These are phyloP conservation scores for Eolophus roseicapilla DNA, from an alignment of 2,113 vertebrate species.

Conservation along the genomic window DNA sequence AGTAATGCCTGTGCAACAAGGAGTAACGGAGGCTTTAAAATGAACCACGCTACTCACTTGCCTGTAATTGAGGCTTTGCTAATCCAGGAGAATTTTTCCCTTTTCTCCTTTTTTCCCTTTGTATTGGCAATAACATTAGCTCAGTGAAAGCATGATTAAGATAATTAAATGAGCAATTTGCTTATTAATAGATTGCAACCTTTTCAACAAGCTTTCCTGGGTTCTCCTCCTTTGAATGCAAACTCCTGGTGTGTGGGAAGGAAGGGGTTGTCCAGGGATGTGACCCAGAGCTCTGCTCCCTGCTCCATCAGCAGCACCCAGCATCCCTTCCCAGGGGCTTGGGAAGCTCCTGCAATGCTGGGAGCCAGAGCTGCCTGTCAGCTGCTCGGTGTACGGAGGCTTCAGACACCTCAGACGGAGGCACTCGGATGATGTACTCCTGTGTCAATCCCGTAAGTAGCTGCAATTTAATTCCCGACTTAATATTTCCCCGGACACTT, in stretches of 20 bases:
- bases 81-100: not conserved
- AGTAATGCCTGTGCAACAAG: not conserved
- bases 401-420: not conserved
- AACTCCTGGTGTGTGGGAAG: fast-evolving
- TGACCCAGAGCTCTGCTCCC: not conserved
- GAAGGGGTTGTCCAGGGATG: not conserved
- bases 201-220: not conserved
- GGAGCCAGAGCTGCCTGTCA: not conserved
- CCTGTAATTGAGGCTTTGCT: fast-evolving
- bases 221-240: not conserved
- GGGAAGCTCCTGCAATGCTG: not conserved
- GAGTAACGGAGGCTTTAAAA: not conserved
- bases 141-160: not conserved
- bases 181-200: slow-evolving; percentile 21
- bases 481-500: not conserved
- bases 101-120: not conserved
- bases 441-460: not conserved
- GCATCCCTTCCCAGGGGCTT: not conserved
- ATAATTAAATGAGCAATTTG: slow-evolving; percentile 29
- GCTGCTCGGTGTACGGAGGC: not conserved
- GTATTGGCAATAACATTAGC: not conserved
- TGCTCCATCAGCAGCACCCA: not conserved
- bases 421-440: not conserved
- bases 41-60: fast-evolving
- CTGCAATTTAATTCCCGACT: not conserved